Conservation (phyloP, 2,797 vertebrate genomes). For the Enteromius treurensis region DNA sequence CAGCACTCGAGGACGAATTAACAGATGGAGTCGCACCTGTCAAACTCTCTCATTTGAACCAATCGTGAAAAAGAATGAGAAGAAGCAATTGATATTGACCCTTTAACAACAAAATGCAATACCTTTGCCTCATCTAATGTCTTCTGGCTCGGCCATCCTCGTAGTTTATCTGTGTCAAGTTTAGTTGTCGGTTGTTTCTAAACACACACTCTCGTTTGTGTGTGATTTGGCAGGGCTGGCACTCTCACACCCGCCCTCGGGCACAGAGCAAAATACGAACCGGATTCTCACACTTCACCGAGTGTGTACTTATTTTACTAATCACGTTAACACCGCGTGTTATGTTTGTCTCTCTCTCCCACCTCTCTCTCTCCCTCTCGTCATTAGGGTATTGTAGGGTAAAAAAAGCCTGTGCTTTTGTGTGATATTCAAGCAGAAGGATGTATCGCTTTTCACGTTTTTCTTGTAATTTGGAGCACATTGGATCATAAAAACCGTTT, state of each 20-base stretch:
- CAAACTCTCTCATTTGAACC: neutral
- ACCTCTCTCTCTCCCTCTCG: constrained; percentile 5
- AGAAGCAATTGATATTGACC: neutral
- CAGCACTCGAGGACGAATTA: neutral
- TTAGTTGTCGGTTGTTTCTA: neutral
- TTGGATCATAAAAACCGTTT: neutral
- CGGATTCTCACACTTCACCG: constrained; percentile 46
- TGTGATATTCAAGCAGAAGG: neutral
- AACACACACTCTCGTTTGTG: constrained; percentile 22
- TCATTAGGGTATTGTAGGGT: neutral
- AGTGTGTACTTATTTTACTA: constrained; percentile 25
- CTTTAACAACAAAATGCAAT: neutral
- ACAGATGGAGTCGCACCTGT: constrained; percentile 44
- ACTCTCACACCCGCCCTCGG: constrained; percentile 28
- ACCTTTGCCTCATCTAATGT: constrained; percentile 5
- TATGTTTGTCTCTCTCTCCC: neutral
- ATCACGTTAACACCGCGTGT: neutral
- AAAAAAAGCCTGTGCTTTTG: neutral
- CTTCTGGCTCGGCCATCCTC: constrained; percentile 9
- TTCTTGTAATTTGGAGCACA: neutral
- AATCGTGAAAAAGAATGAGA: neutral
- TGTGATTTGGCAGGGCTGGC: constrained; percentile 32
- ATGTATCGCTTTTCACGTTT: neutral
- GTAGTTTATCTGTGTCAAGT: neutral
- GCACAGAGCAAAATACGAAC: constrained; percentile 52